Evolutionary conservation across 2,888 invertebrate genomes (phyloP).

Genomic region (Eucera pruinosa): DNA sequence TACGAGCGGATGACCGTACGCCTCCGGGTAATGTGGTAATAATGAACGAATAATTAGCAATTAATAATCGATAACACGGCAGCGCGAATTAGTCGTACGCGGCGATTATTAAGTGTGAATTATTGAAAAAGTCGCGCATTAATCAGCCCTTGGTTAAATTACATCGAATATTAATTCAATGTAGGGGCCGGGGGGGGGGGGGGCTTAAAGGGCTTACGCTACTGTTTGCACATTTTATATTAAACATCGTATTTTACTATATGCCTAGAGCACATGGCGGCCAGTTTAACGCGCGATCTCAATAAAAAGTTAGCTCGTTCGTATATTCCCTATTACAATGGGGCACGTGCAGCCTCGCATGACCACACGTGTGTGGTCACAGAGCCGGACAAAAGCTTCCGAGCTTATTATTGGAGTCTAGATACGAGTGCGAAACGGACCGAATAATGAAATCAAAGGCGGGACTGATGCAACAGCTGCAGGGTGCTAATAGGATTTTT

Average conservation of each 20-base stretch:
- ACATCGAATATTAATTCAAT: conserved; percentile 45
- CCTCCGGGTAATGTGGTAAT: conserved; percentile 23
- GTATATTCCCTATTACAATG: conserved; percentile 52
- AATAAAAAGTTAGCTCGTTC: conserved; percentile 62
- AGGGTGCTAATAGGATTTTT: neutral
- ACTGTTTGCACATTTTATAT: conserved; percentile 53
- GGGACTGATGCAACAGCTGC: conserved; percentile 8
- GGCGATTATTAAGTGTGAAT: conserved; percentile 34
- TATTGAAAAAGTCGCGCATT: conserved; percentile 45
- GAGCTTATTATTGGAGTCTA: conserved; percentile 56
- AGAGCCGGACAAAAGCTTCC: conserved; percentile 24
- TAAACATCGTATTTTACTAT: conserved; percentile 57
- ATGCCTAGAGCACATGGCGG: conserved; percentile 42
- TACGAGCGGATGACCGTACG: conserved; percentile 4
- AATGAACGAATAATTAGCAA: conserved; percentile 47
- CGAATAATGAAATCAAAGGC: conserved; percentile 33
- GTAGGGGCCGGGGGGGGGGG: neutral
- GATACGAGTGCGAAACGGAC: conserved; percentile 44
- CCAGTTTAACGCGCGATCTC: conserved; percentile 56
- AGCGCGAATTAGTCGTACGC: conserved; percentile 23
- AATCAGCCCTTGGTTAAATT: conserved; percentile 43
- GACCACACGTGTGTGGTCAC: conserved; percentile 55
- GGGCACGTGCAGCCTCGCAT: conserved; percentile 40
- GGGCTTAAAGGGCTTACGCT: conserved; percentile 30
- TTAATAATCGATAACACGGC: conserved; percentile 46